These are phyloP conservation scores for Melanotaenia duboulayi DNA, from an alignment of 2,113 vertebrate species.

Conservation along the genomic window DNA sequence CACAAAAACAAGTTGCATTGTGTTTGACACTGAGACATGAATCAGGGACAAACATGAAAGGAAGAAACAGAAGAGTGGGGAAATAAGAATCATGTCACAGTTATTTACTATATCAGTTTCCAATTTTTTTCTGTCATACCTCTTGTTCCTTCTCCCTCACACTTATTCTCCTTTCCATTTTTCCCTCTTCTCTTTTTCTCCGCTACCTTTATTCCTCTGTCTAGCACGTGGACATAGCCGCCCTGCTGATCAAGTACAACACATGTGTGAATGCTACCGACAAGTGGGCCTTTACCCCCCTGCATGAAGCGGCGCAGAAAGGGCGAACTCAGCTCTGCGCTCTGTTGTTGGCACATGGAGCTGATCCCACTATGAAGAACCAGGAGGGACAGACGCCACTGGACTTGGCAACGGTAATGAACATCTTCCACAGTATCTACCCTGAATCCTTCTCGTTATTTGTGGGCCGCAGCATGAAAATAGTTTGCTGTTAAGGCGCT, in stretches of 20 bases:
- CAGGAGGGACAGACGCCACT: conserved; percentile 87
- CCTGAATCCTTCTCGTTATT: not conserved
- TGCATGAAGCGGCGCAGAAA: conserved; percentile 87
- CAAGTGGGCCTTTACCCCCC: conserved; percentile 87
- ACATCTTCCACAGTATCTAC: not conserved
- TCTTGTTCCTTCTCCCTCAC: not conserved
- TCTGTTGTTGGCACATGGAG: conserved; percentile 84
- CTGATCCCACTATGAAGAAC: conserved; percentile 88
- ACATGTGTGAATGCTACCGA: conserved; percentile 87
- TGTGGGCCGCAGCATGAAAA: conserved; percentile 2
- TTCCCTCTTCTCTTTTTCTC: not conserved
- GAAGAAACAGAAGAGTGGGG: conserved; percentile 9
- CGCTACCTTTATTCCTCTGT: conserved; percentile 80
- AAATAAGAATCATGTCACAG: conserved; percentile 17
- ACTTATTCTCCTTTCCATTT: not conserved
- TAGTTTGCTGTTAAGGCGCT: not conserved
- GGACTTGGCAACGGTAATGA: conserved; percentile 82
- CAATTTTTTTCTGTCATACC: too few relatives aligned
- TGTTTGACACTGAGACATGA: conserved; percentile 34
- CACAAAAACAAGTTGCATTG: conserved; percentile 17
- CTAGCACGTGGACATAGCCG: conserved; percentile 88
- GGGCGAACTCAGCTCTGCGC: conserved; percentile 87
- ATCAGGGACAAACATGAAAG: not conserved
- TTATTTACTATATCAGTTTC: conserved; percentile 47
- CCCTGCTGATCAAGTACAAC: conserved; percentile 86